Base-by-base conservation (phyloP, 1,140 invertebrate species). In the Mycetomoellerius zeteki region DNA sequence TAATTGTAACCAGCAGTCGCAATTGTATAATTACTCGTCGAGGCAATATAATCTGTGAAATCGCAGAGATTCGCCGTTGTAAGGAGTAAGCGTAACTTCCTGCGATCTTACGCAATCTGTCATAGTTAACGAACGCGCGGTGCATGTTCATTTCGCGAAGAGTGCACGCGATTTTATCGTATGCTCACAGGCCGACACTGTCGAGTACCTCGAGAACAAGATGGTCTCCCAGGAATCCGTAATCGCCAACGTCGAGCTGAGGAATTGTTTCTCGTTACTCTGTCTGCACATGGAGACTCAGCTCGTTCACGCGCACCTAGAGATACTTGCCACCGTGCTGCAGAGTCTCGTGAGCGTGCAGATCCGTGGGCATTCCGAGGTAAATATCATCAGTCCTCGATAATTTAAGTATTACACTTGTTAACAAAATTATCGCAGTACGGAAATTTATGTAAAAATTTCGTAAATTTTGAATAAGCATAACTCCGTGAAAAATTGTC, bases 201-300 rank as follows among this genome's bases (percentile, higher is more conserved):
- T 97, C 0, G 97, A 97, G 87, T 96, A 96, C 81, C 91, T 97
- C 58, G 97, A 97, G 92, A 96, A 96, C 86, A 96, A 96, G 92
- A 97, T 97, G 96, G 94, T 97, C 65, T 96, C 97, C 58, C 97
- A 97, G 95, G 97, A 97, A 92, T 96, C 96, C 86, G 96, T 97
- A 21, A 97, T 97, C 73, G 96, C 96, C 0, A 97, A 97, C 86
- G 96, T 97, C 90, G 97, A 97, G 92, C 95, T 97, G 76, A 95
- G 97, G 72, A 97, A 97, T 89, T 96, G 96, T 71, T 97, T 97
- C 93, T 97, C 97, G 52, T 93, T 97, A 7, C 96, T 97, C 89
- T 97, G 97, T 92, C 95, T 97, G 12, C 96, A 97, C 90, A 96
- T 97, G 96, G 97, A 97, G 93, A 97, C 97, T 0, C 97, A 97